Conservation (phyloP, 2,113 vertebrate genomes). For the Boleophthalmus pectinirostris region DNA sequence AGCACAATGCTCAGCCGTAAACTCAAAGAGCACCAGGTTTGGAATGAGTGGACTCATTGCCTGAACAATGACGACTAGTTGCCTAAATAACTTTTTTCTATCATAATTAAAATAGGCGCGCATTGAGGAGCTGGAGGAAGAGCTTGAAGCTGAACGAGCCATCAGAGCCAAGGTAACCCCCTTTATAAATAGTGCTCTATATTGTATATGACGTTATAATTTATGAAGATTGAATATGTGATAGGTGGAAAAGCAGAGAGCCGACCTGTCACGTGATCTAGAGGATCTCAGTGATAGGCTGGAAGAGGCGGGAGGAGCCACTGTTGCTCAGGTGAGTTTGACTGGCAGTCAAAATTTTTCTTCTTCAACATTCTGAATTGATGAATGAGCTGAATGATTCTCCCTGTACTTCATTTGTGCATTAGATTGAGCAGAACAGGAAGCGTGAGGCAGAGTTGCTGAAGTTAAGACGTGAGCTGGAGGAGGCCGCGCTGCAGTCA, state of each 20-base stretch:
- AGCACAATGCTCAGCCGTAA: slow-evolving; percentile 74
- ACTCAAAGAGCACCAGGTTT: slow-evolving; percentile 78
- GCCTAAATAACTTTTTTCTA: background rate
- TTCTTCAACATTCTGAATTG: background rate
- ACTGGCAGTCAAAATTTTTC: background rate
- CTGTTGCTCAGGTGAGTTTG: slow-evolving; percentile 64
- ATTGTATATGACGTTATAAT: background rate
- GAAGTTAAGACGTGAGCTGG: slow-evolving; percentile 71
- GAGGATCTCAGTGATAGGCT: slow-evolving; percentile 75
- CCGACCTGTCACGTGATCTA: slow-evolving; percentile 72
- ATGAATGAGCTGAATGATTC: background rate
- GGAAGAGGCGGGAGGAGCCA: slow-evolving; percentile 74
- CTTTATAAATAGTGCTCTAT: background rate
- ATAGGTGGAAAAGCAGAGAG: slow-evolving; percentile 80
- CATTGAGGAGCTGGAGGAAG: slow-evolving; percentile 75
- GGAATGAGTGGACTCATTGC: background rate
- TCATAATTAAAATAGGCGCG: slow-evolving; percentile 40
- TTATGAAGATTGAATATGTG: background rate
- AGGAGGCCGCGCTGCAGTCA: slow-evolving; percentile 69
- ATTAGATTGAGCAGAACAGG: slow-evolving; percentile 74
- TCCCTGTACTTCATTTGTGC: background rate
- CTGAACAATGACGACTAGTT: background rate
- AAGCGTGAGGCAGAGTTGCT: slow-evolving; percentile 71
- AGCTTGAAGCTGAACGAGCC: slow-evolving; percentile 73
- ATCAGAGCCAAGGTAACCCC: slow-evolving; percentile 68